phyloP scores from a whole-genome alignment of 2,888 invertebrate genomes.

The Caprella mutica region DNA sequence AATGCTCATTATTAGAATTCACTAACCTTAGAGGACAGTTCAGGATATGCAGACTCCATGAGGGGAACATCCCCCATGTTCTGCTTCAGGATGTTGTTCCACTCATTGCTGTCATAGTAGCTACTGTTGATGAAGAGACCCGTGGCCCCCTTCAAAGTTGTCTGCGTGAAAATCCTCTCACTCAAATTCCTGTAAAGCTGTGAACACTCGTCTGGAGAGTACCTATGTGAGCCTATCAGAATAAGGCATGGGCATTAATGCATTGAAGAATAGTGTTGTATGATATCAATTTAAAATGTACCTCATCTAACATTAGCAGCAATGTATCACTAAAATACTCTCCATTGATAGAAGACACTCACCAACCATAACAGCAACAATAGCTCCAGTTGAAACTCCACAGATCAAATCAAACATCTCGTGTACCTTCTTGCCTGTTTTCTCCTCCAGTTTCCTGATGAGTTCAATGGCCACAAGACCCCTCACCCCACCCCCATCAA shows the following conservation, averaged over 20 bases:
- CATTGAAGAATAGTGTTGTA: background rate
- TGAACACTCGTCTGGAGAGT: slow-evolving; percentile 22
- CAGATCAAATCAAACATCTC: slow-evolving; percentile 78
- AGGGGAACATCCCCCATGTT: slow-evolving; percentile 26
- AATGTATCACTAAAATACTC: no score
- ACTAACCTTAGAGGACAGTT: no score
- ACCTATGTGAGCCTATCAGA: slow-evolving; percentile 41
- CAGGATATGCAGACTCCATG: slow-evolving; percentile 16
- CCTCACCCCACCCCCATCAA: slow-evolving; percentile 82
- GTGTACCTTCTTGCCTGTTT: slow-evolving; percentile 50
- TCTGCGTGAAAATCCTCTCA: slow-evolving; percentile 28
- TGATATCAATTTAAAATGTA: no score
- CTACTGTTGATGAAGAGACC: slow-evolving; percentile 30
- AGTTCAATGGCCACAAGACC: slow-evolving; percentile 77
- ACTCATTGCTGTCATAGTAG: slow-evolving; percentile 31
- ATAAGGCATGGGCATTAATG: background rate
- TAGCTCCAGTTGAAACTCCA: slow-evolving; percentile 73
- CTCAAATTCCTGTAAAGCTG: slow-evolving; percentile 29
- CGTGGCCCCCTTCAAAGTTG: slow-evolving; percentile 29
- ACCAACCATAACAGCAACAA: slow-evolving; percentile 62
- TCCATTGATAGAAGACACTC: slow-evolving; percentile 35
- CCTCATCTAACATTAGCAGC: no score
- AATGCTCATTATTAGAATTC: no score
- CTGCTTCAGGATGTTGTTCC: slow-evolving; percentile 26
- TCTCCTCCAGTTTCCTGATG: slow-evolving; percentile 60